These are phyloP conservation scores for Aspidiotus destructor DNA, from an alignment of 2,888 invertebrate species.

Conservation along the genomic window DNA sequence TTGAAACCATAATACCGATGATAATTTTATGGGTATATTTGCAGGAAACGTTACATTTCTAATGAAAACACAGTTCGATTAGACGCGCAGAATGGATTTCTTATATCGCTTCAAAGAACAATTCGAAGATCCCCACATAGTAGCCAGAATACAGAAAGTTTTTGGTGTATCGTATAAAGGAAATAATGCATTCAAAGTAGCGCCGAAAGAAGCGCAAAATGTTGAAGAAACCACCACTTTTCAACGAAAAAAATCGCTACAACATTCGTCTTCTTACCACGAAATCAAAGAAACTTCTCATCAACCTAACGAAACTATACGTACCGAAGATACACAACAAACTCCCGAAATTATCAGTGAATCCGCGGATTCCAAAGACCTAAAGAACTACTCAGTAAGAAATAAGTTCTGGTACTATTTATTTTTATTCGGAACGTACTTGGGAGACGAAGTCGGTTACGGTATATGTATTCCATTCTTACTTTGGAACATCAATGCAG, in stretches of 20 bases:
- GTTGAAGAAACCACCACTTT: background rate
- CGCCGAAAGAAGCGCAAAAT: background rate
- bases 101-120: slow-evolving; percentile 43
- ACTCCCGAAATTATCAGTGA: background rate
- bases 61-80: too few species aligned
- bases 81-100: too few species aligned
- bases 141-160: slow-evolving; percentile 65
- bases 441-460: slow-evolving; percentile 87
- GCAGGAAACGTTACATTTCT: too few species aligned
- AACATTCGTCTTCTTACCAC: slow-evolving; percentile 41
- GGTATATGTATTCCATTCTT: slow-evolving; percentile 84
- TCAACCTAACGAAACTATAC: slow-evolving; percentile 31
- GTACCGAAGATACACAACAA: slow-evolving; percentile 33
- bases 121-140: slow-evolving; percentile 64
- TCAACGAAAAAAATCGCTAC: slow-evolving; percentile 10
- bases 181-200: slow-evolving; percentile 13
- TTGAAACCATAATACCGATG: too few species aligned
- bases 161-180: slow-evolving; percentile 56
- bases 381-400: slow-evolving; percentile 42
- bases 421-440: slow-evolving; percentile 71
- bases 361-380: slow-evolving; percentile 1
- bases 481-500: slow-evolving; percentile 89
- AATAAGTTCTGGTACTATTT: slow-evolving; percentile 76
- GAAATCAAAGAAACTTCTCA: slow-evolving; percentile 38
- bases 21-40: too few species aligned